Conservation (phyloP, 2,113 vertebrate species). For the Ageneiosus marmoratus region DNA sequence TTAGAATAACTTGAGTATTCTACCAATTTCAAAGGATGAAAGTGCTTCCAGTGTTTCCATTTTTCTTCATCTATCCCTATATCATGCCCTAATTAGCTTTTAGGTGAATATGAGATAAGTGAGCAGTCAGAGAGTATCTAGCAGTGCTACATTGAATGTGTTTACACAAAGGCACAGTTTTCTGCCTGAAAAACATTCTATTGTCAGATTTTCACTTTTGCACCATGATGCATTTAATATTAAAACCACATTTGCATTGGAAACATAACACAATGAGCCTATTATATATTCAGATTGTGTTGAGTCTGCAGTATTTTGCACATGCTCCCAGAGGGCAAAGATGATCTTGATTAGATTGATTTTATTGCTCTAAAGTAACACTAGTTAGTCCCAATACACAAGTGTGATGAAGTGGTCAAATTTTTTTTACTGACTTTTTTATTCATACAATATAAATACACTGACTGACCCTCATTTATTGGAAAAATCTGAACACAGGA, state of each 20-base stretch:
- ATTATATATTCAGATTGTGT: slow-evolving; percentile 12
- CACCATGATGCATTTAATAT: background rate
- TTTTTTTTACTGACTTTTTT: background rate
- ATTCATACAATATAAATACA: background rate
- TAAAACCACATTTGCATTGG: background rate
- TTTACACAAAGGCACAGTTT: slow-evolving; percentile 11
- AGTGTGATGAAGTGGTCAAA: background rate
- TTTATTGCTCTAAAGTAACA: background rate
- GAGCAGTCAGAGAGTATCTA: background rate
- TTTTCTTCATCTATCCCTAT: slow-evolving; percentile 6
- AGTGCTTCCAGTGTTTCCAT: slow-evolving; percentile 1
- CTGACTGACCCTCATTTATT: background rate
- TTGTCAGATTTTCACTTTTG: slow-evolving; percentile 12
- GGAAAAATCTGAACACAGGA: background rate
- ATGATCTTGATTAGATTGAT: background rate
- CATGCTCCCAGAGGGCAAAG: background rate
- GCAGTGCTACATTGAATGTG: slow-evolving; percentile 18
- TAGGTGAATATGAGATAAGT: slow-evolving; percentile 9
- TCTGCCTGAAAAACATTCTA: slow-evolving; percentile 7
- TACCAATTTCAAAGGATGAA: background rate
- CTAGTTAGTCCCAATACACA: background rate
- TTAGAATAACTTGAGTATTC: background rate
- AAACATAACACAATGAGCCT: background rate
- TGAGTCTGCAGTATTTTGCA: background rate
- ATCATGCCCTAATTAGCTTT: slow-evolving; percentile 17